These are phyloP conservation scores for Suricata suricatta DNA, from an alignment of 2,113 vertebrate species.

Conservation along the genomic window DNA sequence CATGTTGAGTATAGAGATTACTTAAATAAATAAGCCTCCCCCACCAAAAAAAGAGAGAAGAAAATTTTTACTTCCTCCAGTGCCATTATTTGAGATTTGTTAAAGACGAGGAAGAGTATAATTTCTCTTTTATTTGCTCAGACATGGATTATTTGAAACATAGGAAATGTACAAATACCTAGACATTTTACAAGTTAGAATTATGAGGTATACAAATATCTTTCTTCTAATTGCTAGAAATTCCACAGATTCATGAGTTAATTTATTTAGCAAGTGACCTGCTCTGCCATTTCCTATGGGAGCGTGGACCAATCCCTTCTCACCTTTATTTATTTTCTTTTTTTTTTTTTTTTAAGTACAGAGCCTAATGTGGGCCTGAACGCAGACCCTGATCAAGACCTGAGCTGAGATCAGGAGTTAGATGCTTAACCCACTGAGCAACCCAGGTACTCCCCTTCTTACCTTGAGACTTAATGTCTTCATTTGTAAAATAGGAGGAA, in stretches of 20 bases:
- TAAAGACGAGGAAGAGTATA: neutral
- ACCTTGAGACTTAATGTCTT: neutral
- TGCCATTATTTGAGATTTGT: slow-evolving; percentile 23
- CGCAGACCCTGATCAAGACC: too few species aligned
- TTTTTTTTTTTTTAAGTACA: too few species aligned
- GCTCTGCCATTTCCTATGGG: neutral
- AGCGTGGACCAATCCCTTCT: slow-evolving; percentile 25
- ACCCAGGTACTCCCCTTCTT: neutral
- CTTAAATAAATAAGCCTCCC: too few species aligned
- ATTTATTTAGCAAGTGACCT: slow-evolving; percentile 27
- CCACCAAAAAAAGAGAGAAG: too few species aligned
- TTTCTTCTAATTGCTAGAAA: slow-evolving; percentile 35
- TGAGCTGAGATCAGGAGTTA: too few species aligned
- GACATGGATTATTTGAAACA: slow-evolving; percentile 28
- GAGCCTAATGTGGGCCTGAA: too few species aligned
- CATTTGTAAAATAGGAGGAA: slow-evolving; percentile 14
- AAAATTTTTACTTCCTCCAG: neutral
- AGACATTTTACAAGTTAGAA: slow-evolving; percentile 32
- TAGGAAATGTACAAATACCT: neutral
- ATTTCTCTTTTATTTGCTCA: slow-evolving; percentile 17
- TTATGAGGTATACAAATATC: neutral
- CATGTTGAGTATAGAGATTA: too few species aligned
- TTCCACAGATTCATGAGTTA: slow-evolving; percentile 28
- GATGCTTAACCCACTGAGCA: too few species aligned
- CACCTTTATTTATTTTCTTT: neutral